Percentiles rank a stretch among this genome's conserved stretches.
Evolutionary conservation across 2,888 invertebrate genomes (phyloP).

Genomic region (Crepidodera aurea): DNA sequence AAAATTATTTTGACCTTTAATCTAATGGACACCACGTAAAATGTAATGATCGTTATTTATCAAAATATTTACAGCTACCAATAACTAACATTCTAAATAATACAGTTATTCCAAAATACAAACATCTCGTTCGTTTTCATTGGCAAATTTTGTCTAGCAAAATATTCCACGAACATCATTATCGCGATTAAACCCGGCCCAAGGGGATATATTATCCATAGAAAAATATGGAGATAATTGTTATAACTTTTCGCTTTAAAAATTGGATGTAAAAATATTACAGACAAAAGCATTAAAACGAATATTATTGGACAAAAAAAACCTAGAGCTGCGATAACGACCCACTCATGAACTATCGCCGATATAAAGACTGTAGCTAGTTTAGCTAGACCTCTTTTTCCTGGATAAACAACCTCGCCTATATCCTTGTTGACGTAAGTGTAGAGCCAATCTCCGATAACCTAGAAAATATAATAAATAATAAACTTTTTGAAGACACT

Average conservation of each 20-base stretch:
- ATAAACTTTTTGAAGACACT: too few species aligned
- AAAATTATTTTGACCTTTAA: too few species aligned
- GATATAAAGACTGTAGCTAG: slow-evolving; percentile 78
- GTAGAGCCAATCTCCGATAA: slow-evolving; percentile 94
- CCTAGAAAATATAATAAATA: too few species aligned
- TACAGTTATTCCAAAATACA: not conserved
- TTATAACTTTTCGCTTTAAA: not conserved
- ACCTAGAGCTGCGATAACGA: slow-evolving; percentile 52
- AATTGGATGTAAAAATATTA: not conserved
- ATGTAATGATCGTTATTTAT: too few species aligned
- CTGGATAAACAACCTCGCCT: slow-evolving; percentile 60
- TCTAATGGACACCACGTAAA: too few species aligned
- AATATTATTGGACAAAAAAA: not conserved
- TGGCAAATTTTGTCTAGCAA: slow-evolving; percentile 7
- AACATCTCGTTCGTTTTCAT: not conserved
- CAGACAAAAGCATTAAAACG: not conserved
- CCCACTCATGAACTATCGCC: slow-evolving; percentile 87
- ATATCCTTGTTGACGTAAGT: slow-evolving; percentile 84
- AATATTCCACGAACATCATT: not conserved
- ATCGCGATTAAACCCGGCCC: not conserved
- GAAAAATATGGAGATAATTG: not conserved
- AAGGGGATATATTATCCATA: not conserved
- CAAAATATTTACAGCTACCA: too few species aligned
- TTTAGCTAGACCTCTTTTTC: slow-evolving; percentile 65
- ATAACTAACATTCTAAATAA: too few species aligned